These are phyloP conservation scores for Chitala chitala DNA, from an alignment of 2,113 vertebrate species.

Conservation along the genomic window DNA sequence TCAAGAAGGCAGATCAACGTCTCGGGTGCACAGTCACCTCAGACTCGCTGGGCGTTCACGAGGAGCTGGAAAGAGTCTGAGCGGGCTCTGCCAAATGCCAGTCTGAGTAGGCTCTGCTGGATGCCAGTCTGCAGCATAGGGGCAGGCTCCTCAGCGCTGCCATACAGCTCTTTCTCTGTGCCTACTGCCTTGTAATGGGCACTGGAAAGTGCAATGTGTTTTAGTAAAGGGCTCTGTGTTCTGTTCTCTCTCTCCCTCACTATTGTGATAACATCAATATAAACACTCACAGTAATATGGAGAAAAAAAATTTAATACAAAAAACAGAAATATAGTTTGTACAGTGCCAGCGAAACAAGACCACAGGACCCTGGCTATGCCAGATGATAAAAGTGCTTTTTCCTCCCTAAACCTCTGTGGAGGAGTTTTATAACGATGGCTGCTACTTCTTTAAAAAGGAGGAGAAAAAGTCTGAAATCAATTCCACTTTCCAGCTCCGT, in stretches of 20 bases:
- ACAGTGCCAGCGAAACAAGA: too few species aligned
- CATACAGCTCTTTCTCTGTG: background rate
- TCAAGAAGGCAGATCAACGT: slow-evolving; percentile 39
- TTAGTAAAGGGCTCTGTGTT: background rate
- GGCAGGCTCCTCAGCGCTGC: background rate
- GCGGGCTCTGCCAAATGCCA: background rate
- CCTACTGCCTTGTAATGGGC: background rate
- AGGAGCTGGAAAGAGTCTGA: background rate
- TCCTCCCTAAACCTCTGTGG: background rate
- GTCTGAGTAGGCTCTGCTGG: background rate
- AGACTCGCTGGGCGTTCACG: background rate
- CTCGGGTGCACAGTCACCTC: background rate
- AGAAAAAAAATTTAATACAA: too few species aligned
- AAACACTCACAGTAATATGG: too few species aligned
- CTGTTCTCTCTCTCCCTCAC: background rate
- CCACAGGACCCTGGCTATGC: too few species aligned
- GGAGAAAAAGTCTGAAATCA: slow-evolving; percentile 56
- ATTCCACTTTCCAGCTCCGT: slow-evolving; percentile 58
- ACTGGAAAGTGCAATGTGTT: background rate
- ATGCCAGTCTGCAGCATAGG: background rate
- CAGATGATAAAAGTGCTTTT: too few species aligned
- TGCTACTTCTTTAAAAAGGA: slow-evolving; percentile 24
- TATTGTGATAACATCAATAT: background rate
- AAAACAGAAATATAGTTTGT: too few species aligned
- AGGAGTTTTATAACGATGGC: background rate